Evolutionary conservation across 2,113 vertebrate species (phyloP), one percentile per base, ranked within the genome.

Genomic region (Andinoacara biseriatus): DNA sequence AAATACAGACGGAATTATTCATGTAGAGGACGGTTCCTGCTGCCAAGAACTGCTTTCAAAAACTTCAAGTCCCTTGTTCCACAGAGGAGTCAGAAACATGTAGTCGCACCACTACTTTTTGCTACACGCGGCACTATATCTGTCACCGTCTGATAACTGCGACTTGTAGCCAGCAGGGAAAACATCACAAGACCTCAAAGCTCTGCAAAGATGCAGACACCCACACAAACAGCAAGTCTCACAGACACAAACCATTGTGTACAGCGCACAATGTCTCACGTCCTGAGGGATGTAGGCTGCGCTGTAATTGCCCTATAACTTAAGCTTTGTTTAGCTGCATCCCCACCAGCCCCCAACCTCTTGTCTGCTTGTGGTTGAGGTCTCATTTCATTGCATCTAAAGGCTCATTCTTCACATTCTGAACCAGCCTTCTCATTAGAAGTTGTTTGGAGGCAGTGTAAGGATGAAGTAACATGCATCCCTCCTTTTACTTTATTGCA

Each of bases 1-100:
- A 56, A 61, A 62, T 84, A 87, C 76, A 67, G 67, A 86, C 38
- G 86, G 87, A 92, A 90, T 91, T 86, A 93, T 92, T 92, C 49
- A 92, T 87, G 10, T 1, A 2, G 72, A 58, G 24, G 75, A 59
- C 62, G 83, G 58, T 81, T 82, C 76, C 1, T 7, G 13, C 38
- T 15, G 26, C 56, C 43, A 59, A 76, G 62, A 74, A 31, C 29
- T n/a, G 6, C 74, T 78, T 85, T 61, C 52, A 80, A 31, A 77
- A 79, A 86, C 62, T 58, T 43, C 57, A 35, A 84, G 63, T 72
- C 52, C 10, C 76, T 76, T 24, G 40, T 86, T 81, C 74, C 72
- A 67, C 35, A 35, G 60, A 26, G 29, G 57, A 86, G 82, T 77
- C 63, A 78, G 89, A 74, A 52, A 74, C 56, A 75, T 8, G 3